Evolutionary conservation across 2,113 vertebrate genomes (phyloP).

Genomic region (Cygnus buccinator): DNA sequence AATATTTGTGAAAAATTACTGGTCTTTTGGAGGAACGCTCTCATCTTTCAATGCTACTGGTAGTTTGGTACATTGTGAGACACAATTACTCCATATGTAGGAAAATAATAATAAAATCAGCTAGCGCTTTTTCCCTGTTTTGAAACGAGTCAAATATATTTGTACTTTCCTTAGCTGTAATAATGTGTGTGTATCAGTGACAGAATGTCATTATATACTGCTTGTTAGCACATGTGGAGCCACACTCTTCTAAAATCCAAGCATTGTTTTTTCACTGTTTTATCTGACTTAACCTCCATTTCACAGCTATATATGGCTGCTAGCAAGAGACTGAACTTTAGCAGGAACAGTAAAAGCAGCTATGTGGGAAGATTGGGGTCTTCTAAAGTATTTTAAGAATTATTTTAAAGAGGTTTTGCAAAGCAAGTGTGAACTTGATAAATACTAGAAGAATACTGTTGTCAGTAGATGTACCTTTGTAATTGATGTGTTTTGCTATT

Average conservation of each 20-base stretch:
- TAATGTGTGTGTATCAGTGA: neutral
- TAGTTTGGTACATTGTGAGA: neutral
- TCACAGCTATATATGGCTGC: slow-evolving; percentile 22
- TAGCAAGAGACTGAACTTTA: neutral
- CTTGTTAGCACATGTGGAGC: neutral
- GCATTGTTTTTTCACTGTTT: neutral
- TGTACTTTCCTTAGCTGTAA: neutral
- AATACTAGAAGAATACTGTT: neutral
- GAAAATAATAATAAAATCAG: neutral
- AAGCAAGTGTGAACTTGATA: neutral
- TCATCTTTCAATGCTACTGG: neutral
- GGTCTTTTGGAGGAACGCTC: neutral
- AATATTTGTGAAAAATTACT: neutral
- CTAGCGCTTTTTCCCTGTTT: neutral
- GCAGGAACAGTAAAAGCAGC: neutral
- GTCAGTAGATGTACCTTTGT: neutral
- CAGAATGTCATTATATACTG: neutral
- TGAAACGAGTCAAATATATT: neutral
- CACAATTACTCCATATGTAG: neutral
- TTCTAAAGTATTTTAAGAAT: neutral
- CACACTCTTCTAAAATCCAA: neutral
- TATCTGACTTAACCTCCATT: neutral
- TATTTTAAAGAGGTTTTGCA: neutral
- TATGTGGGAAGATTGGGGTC: neutral
- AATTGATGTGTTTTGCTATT: neutral